Base-by-base conservation (phyloP, 1,140 invertebrate species). In the Hirudo medicinalis region DNA sequence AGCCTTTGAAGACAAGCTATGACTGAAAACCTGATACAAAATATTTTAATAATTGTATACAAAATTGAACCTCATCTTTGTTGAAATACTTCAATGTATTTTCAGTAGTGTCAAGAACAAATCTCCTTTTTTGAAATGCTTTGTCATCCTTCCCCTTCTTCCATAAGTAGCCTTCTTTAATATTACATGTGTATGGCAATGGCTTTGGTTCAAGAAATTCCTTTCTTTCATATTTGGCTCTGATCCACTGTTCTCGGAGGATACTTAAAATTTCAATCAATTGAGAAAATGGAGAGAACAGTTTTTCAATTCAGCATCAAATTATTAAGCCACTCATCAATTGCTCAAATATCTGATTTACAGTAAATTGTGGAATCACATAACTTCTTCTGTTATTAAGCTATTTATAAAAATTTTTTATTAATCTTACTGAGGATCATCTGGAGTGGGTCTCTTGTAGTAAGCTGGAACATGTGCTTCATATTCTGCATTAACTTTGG, bases 141-240 rank as follows among this genome's bases (percentile, higher is more conserved):
- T 87, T 88, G 79, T 92, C 90, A 79, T 92, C 90, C 82, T 91
- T 90, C 0, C 91, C 91, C 73, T 89, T 84, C 82, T 94, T 94
- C 88, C 90, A 91, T 63, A 94, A 82, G 79, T 89, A 89, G 1
- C 90, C 90, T 81, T 91, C 89, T 87, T 91, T 90, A 49, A 86
- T 84, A 20, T 89, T 88, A 40, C 85, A 88, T 15, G 88, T 86
- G 78, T 93, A 94, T 72, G 88, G 87, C 66, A 88, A 85, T 77
- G 89, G 87, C 2, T 81, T 80, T 25, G 87, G 86, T 78, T 90
- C 86, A 72, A 87, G 88, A 81, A 95, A 94, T 79, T 94, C 92
- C 83, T 91, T 87, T 57, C 91, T 84, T 80, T 91, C 86, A 80
- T 94, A 94, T 81, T 94, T 94, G 8, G 91, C 90, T 76, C 88